phyloP scores from a whole-genome alignment of 2,113 vertebrate genomes.

The Lepidothrix coronata region DNA sequence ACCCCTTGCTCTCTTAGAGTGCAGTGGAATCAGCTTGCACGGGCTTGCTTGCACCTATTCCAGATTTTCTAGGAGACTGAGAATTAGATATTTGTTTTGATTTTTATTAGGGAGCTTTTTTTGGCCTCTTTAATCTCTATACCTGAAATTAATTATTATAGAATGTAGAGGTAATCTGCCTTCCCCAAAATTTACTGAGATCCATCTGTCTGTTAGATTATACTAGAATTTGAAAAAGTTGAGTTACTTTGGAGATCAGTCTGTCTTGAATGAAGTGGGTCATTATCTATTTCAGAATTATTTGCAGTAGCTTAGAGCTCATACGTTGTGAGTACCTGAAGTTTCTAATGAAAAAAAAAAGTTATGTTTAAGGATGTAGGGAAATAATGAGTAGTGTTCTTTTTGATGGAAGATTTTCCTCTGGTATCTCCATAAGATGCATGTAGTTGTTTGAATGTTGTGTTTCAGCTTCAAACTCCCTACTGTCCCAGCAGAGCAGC shows the following conservation, averaged over 20 bases:
- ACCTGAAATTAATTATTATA: background rate
- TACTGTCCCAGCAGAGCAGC: background rate
- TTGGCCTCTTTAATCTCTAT: background rate
- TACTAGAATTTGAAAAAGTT: background rate
- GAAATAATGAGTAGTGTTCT: background rate
- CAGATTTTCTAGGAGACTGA: background rate
- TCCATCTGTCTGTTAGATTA: background rate
- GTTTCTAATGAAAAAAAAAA: background rate
- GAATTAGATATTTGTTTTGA: background rate
- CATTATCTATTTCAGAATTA: background rate
- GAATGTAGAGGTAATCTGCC: background rate
- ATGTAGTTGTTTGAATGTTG: background rate
- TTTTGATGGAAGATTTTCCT: background rate
- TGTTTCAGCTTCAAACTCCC: background rate
- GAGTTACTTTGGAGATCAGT: background rate
- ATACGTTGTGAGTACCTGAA: background rate
- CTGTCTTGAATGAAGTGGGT: background rate
- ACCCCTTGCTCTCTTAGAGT: background rate
- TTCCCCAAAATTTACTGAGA: background rate
- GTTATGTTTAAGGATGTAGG: background rate
- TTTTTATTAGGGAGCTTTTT: background rate
- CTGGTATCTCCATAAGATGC: background rate
- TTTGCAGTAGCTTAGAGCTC: background rate
- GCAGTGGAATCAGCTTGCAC: background rate
- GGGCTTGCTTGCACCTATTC: background rate